Percentiles rank a stretch among this genome's conserved stretches.
These are phyloP conservation scores for Uropetala carovei DNA, from an alignment of 2,888 invertebrate species.

Conservation along the genomic window DNA sequence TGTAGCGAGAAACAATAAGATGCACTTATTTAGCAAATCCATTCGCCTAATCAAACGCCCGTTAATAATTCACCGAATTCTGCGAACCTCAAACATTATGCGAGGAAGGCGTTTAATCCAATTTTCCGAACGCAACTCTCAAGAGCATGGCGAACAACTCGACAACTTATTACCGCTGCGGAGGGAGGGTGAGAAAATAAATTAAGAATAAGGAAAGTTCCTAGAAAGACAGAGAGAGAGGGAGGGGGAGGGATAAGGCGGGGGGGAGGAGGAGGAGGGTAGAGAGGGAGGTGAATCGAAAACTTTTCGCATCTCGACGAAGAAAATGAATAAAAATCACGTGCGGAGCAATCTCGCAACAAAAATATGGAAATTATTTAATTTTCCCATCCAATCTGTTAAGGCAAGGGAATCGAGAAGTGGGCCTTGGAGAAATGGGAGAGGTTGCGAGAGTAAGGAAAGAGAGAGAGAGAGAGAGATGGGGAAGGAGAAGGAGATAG, in stretches of 20 bases:
- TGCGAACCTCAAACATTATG: neutral
- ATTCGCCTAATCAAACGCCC: neutral
- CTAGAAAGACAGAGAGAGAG: neutral
- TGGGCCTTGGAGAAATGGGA: too few relatives aligned
- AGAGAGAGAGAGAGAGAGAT: too few relatives aligned
- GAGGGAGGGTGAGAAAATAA: neutral
- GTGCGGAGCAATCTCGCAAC: neutral
- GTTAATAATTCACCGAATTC: neutral
- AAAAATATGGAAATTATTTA: slow-evolving; percentile 12
- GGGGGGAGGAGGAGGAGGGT: neutral
- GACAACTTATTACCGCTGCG: neutral
- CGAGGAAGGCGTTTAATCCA: neutral
- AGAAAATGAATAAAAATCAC: neutral
- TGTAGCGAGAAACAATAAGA: too few relatives aligned
- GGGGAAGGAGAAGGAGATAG: neutral
- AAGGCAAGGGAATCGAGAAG: neutral
- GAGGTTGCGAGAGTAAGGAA: too few relatives aligned
- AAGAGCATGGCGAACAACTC: neutral
- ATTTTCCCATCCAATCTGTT: neutral
- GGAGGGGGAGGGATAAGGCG: neutral
- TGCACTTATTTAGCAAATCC: too few relatives aligned
- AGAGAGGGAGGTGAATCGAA: neutral
- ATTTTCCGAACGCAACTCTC: neutral
- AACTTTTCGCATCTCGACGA: neutral
- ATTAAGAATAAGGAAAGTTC: neutral